Base-by-base conservation (phyloP, 2,888 invertebrate genomes). In the Clanis bilineata region DNA sequence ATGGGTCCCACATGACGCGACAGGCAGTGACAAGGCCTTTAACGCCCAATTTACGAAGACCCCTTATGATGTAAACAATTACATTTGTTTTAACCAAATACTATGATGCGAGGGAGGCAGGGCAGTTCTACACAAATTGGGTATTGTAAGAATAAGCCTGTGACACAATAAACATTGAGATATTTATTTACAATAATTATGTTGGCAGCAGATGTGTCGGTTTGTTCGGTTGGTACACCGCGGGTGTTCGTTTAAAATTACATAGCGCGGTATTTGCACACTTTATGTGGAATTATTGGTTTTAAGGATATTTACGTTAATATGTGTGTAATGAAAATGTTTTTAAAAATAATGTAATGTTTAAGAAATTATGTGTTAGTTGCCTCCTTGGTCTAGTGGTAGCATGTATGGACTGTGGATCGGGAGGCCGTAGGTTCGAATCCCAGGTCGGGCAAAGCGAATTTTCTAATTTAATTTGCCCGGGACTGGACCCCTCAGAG, bases 1-100 rank as follows among this genome's bases (percentile, higher is more conserved):
- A 87, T 88, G 89, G 78, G 70, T 71, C 72, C 81, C 90, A 91
- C 82, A 91, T 91, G 90, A 83, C 86, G 86, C 82, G 83, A 77
- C 82, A 78, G 72, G 65, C 80, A 88, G 72, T 88, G 90, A 91
- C 90, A 91, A 90, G 90, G 89, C 65, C 86, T 78, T 61, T 55
- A 38, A 57, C 44, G 58, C 68, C 89, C 81, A 84, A 6, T 22
- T 3, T 69, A 68, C 28, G 2, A 21, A 61, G 81, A 77, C 32
- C 79, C 57, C 38, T 64, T 41, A 25, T 7, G 60, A 45, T 18
- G 9, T 10, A 39, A 18, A 32, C 10, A 23, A 45, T 43, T 1
- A 23, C 45, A 59, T 44, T 44, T 54, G 64, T 39, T 18, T 7
- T 15, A 38, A 32, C 2, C 22, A 12, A 28, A 23, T 58, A 10